Evolutionary conservation across 2,888 invertebrate species (phyloP).

Genomic region (Tribolium freemani): DNA sequence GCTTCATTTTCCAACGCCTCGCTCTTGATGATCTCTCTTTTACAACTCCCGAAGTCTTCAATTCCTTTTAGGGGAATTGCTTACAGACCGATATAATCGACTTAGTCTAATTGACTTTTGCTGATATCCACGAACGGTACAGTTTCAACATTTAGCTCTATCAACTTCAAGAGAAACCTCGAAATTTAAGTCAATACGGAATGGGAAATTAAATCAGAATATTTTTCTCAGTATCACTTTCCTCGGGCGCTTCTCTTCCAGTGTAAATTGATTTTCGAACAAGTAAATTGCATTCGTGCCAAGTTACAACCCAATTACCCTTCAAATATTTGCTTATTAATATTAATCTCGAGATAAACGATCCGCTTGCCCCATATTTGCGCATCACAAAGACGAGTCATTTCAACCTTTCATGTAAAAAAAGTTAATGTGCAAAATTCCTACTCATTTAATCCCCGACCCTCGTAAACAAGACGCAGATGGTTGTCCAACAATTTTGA

Average conservation of each 20-base stretch:
- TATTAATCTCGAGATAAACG: slow-evolving; percentile 15
- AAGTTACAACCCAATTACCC: slow-evolving; percentile 13
- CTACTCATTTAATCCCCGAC: slow-evolving; percentile 15
- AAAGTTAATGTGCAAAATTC: not conserved
- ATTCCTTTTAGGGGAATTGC: not conserved
- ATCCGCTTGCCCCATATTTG: not conserved
- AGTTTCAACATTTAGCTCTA: slow-evolving; percentile 3
- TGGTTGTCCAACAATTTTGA: slow-evolving; percentile 17
- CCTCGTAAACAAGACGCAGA: slow-evolving; percentile 26
- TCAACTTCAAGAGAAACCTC: not conserved
- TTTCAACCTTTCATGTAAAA: not conserved
- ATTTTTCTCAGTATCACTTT: slow-evolving; percentile 1
- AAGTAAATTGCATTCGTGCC: not conserved
- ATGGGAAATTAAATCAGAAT: slow-evolving; percentile 3
- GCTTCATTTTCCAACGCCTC: not conserved
- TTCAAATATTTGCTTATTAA: slow-evolving; percentile 35
- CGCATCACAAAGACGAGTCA: not conserved
- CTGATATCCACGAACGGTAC: not conserved
- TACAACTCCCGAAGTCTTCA: not conserved
- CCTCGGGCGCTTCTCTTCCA: not conserved
- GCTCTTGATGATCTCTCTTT: not conserved
- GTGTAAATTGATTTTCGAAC: slow-evolving; percentile 5
- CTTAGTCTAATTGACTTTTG: not conserved
- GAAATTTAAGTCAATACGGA: not conserved
- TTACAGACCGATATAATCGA: not conserved